Percentiles rank a stretch among this genome's conserved stretches.
Conservation (phyloP, 2,113 vertebrate genomes). For the Leptocoma aspasia region DNA sequence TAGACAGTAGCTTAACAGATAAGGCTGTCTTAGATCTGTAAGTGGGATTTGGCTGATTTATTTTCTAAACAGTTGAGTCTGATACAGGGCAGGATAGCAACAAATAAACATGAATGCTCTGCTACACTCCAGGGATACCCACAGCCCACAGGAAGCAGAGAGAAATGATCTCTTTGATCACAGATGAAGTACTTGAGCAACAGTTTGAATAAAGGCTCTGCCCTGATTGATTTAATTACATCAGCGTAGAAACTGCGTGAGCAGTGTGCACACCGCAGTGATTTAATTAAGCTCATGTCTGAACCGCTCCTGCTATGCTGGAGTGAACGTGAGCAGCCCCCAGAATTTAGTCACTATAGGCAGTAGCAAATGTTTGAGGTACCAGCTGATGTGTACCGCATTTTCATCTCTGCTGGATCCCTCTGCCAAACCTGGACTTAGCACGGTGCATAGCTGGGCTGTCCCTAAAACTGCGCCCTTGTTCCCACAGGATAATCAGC, state of each 20-base stretch:
- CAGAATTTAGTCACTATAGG: background rate
- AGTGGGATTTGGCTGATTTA: background rate
- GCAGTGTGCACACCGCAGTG: background rate
- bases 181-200: background rate
- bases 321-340: background rate
- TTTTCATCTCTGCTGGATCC: background rate
- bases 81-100: background rate
- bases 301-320: background rate
- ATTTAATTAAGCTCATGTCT: background rate
- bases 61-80: background rate
- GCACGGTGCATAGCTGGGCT: background rate
- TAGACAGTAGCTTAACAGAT: background rate
- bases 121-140: background rate
- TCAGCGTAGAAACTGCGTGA: background rate
- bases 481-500: background rate
- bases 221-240: background rate
- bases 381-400: rapidly evolving
- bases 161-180: background rate
- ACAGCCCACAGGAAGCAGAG: background rate
- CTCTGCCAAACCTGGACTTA: background rate
- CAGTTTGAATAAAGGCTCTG: background rate
- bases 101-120: background rate
- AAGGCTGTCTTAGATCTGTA: background rate
- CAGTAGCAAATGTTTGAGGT: background rate
- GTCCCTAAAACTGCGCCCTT: background rate